phyloP scores from a whole-genome alignment of 2,888 invertebrate species.

The Caenorhabditis sp. region DNA sequence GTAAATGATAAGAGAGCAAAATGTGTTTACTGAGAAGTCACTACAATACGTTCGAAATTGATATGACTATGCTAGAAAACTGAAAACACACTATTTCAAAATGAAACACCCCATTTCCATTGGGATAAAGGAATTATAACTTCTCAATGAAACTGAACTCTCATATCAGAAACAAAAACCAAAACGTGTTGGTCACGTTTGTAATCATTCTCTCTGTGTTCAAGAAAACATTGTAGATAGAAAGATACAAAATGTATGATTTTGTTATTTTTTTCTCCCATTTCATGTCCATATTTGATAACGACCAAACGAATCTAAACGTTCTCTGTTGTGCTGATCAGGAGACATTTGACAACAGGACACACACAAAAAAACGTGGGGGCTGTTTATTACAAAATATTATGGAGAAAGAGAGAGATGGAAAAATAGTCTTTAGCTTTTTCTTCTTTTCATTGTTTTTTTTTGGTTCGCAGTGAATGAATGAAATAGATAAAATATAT shows the following conservation, averaged over 20 bases:
- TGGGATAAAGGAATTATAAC: no score
- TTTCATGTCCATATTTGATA: neutral
- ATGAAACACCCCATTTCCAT: no score
- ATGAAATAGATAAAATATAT: no score
- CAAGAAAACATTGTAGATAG: neutral
- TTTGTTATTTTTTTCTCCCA: neutral
- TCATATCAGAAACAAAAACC: neutral
- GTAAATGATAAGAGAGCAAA: neutral
- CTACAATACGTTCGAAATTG: neutral
- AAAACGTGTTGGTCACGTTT: neutral
- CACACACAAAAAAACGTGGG: neutral
- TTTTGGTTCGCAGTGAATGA: no score
- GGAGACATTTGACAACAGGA: neutral
- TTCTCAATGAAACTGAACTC: no score
- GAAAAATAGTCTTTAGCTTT: neutral
- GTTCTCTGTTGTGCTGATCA: neutral
- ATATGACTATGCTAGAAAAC: neutral
- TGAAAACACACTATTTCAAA: no score
- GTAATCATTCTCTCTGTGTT: neutral
- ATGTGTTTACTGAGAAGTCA: neutral
- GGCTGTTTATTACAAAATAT: neutral
- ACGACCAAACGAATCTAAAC: neutral
- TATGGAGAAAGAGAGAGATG: neutral
- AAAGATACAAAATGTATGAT: neutral
- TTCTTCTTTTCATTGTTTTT: neutral